Percentiles rank a stretch among this genome's conserved stretches.
Evolutionary conservation across 2,888 invertebrate species (phyloP).

Genomic region (Harmothoe impar): DNA sequence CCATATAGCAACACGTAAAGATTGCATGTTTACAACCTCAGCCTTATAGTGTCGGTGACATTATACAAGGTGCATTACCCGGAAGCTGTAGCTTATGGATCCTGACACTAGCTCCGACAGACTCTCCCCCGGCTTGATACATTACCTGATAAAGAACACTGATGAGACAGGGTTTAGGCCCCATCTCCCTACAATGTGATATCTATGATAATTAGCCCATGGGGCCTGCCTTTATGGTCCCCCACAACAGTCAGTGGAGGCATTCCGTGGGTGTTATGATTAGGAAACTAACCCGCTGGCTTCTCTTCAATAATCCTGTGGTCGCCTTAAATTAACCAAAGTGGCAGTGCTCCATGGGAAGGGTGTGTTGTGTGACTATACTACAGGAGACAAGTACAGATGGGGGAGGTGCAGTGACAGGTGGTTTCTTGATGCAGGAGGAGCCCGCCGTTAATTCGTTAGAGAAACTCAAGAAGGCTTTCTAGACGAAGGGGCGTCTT

Average conservation of each 20-base stretch:
- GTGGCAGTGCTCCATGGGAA: too few species aligned
- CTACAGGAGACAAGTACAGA: too few species aligned
- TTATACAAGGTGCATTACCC: background rate
- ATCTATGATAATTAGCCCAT: slow-evolving; percentile 24
- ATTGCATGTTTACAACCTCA: too few species aligned
- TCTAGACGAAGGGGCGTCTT: background rate
- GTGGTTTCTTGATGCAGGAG: background rate
- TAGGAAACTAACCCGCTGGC: background rate
- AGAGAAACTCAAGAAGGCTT: background rate
- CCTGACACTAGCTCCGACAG: slow-evolving; percentile 8
- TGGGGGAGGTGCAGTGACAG: background rate
- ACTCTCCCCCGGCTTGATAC: background rate
- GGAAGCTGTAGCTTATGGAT: background rate
- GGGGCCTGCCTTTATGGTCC: background rate
- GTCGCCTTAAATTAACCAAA: too few species aligned
- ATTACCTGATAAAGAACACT: slow-evolving; percentile 23
- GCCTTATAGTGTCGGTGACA: too few species aligned
- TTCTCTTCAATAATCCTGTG: background rate
- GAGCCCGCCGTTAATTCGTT: background rate
- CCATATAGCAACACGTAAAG: too few species aligned
- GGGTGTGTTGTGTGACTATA: too few species aligned
- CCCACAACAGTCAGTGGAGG: background rate
- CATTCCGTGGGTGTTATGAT: slow-evolving; percentile 13
- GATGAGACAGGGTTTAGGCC: slow-evolving; percentile 25
- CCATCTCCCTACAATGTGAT: background rate